Evolutionary conservation across 2,888 invertebrate genomes (phyloP).

Genomic region (Scaptomyza caliginosa): DNA sequence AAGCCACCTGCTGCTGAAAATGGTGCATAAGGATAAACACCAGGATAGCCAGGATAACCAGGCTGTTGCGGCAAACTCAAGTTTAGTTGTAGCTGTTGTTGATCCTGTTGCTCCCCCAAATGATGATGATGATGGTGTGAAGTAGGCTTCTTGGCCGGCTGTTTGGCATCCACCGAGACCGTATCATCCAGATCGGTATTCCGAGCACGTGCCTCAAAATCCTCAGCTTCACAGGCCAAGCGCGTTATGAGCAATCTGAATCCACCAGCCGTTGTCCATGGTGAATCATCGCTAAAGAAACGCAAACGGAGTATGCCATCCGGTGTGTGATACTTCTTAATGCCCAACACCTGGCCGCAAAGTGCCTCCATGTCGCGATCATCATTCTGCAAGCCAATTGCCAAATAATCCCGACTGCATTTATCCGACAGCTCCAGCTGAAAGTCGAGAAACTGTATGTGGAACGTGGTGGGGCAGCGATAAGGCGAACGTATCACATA

Average conservation of each 20-base stretch:
- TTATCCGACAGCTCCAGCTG: slow-evolving; percentile 84
- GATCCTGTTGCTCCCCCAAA: slow-evolving; percentile 32
- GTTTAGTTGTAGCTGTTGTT: slow-evolving; percentile 33
- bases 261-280: slow-evolving; percentile 82
- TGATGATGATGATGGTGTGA: slow-evolving; percentile 47
- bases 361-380: slow-evolving; percentile 83
- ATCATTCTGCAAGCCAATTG: slow-evolving; percentile 83
- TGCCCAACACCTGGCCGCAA: slow-evolving; percentile 85
- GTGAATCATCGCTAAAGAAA: slow-evolving; percentile 84
- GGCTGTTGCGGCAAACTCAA: slow-evolving; percentile 11
- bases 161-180: slow-evolving; percentile 62
- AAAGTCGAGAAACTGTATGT: slow-evolving; percentile 86
- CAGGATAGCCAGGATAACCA: slow-evolving; percentile 19
- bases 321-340: slow-evolving; percentile 84
- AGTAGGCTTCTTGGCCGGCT: slow-evolving; percentile 54
- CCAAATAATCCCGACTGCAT: slow-evolving; percentile 85
- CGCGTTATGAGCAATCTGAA: slow-evolving; percentile 86
- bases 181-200: slow-evolving; percentile 56
- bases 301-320: slow-evolving; percentile 84
- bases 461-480: slow-evolving; percentile 85
- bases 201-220: slow-evolving; percentile 57
- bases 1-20: slow-evolving; percentile 3
- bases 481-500: slow-evolving; percentile 85
- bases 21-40: slow-evolving; percentile 18
- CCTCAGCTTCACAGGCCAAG: slow-evolving; percentile 83